Conservation (phyloP, 92 coral and sea anemone genomes). For the Bergia puertoricense region DNA sequence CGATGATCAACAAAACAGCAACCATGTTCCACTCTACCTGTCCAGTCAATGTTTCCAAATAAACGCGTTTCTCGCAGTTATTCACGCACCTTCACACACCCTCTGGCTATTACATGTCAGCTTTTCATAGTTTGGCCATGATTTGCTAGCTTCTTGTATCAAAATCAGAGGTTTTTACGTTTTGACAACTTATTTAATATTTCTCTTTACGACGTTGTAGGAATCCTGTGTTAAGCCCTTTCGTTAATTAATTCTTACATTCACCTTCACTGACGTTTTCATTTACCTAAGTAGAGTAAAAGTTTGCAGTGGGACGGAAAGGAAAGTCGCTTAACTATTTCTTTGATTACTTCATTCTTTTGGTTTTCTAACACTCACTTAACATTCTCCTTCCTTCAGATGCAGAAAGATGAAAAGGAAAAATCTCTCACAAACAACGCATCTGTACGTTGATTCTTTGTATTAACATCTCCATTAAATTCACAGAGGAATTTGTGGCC, state of each 20-base stretch:
- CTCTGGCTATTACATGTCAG: background rate
- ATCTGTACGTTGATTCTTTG: conserved; percentile 30
- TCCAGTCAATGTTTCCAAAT: background rate
- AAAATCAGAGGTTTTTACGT: background rate
- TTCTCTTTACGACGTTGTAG: background rate
- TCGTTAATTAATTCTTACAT: too few species aligned
- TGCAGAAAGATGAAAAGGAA: conserved; percentile 49
- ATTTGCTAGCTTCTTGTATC: background rate
- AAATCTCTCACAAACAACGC: conserved; percentile 43
- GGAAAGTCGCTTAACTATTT: background rate
- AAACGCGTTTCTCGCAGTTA: background rate
- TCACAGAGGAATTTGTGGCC: background rate
- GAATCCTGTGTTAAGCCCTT: too few species aligned
- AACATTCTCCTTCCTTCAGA: conserved; percentile 30
- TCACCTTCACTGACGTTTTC: background rate
- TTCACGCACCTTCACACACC: background rate
- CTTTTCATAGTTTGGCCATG: background rate
- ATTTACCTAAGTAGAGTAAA: too few species aligned
- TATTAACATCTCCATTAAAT: background rate
- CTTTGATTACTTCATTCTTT: background rate
- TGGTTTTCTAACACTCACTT: conserved; percentile 28
- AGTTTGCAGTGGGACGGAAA: background rate
- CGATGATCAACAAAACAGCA: too few species aligned
- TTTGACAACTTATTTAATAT: background rate
- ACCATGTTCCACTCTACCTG: background rate